Percentiles rank a stretch among this genome's conserved stretches.
phyloP scores from a whole-genome alignment of 2,888 invertebrate species.

The Pocota personata region DNA sequence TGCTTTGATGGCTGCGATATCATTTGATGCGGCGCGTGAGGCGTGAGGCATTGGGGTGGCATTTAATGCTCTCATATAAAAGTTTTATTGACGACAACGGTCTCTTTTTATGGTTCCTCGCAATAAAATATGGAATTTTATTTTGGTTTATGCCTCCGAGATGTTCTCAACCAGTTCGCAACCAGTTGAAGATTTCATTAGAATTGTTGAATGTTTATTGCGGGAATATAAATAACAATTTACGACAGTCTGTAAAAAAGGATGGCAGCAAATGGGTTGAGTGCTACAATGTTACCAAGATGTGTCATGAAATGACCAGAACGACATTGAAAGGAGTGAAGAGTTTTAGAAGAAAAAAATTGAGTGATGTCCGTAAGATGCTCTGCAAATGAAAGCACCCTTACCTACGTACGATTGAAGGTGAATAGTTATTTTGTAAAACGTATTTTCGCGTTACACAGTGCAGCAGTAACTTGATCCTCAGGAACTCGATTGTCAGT shows the following conservation, averaged over 20 bases:
- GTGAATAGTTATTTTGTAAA: too few relatives aligned
- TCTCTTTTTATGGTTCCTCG: slow-evolving; percentile 26
- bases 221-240: slow-evolving; percentile 13
- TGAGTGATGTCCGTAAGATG: too few relatives aligned
- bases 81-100: slow-evolving; percentile 40
- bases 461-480: too few relatives aligned
- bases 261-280: neutral
- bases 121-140: slow-evolving; percentile 54
- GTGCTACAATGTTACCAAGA: neutral
- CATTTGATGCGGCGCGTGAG: slow-evolving; percentile 13
- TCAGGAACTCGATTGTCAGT: too few relatives aligned
- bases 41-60: neutral
- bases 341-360: neutral
- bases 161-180: slow-evolving; percentile 6
- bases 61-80: slow-evolving; percentile 35
- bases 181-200: slow-evolving; percentile 41
- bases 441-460: too few relatives aligned
- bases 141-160: slow-evolving; percentile 17
- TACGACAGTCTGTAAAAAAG: neutral
- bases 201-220: slow-evolving; percentile 54
- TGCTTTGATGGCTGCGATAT: slow-evolving; percentile 43
- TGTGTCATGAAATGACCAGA: neutral
- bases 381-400: neutral
- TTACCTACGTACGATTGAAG: too few relatives aligned
- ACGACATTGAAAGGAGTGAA: neutral